Evolutionary conservation across 2,888 invertebrate genomes (phyloP).

Genomic region (Hyppa rectilinea): DNA sequence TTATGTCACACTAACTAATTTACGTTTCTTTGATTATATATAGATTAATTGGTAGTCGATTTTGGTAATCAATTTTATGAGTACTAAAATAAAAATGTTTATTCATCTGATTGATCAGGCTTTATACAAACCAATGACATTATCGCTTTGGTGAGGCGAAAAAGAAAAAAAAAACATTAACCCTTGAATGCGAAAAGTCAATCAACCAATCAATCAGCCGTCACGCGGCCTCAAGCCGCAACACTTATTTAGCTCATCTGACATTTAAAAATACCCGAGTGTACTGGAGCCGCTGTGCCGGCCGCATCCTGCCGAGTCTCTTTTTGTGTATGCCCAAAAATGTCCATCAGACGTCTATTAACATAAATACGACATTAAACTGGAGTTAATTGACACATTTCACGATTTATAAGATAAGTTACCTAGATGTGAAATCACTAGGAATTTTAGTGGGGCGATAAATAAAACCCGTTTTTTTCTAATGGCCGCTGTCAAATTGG

Average conservation of each 20-base stretch:
- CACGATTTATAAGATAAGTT: conserved; percentile 86
- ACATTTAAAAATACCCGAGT: conserved; percentile 76
- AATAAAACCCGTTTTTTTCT: conserved; percentile 70
- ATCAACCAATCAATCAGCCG: conserved; percentile 62
- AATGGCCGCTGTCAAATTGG: conserved; percentile 72
- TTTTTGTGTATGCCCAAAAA: conserved; percentile 80
- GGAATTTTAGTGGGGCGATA: conserved; percentile 70
- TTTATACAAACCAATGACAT: conserved; percentile 36
- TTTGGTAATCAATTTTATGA: conserved; percentile 47
- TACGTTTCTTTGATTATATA: conserved; percentile 51
- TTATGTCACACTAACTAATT: conserved; percentile 58
- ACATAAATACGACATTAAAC: conserved; percentile 89
- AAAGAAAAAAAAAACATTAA: conserved; percentile 23
- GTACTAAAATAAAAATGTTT: conserved; percentile 35
- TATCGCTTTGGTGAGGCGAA: conserved; percentile 11
- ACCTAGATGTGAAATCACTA: conserved; percentile 78
- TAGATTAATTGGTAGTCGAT: conserved; percentile 52
- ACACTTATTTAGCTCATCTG: conserved; percentile 66
- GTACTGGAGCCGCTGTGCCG: conserved; percentile 69
- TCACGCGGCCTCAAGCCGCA: conserved; percentile 52
- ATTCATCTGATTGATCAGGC: conserved; percentile 39
- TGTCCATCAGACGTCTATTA: conserved; percentile 83
- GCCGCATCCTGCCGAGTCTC: conserved; percentile 78
- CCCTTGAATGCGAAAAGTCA: conserved; percentile 63
- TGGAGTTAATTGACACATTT: conserved; percentile 90